Evolutionary conservation across 2,888 invertebrate species (phyloP), one percentile per base, ranked within the genome.

Genomic region (Andricus quercusramuli): DNA sequence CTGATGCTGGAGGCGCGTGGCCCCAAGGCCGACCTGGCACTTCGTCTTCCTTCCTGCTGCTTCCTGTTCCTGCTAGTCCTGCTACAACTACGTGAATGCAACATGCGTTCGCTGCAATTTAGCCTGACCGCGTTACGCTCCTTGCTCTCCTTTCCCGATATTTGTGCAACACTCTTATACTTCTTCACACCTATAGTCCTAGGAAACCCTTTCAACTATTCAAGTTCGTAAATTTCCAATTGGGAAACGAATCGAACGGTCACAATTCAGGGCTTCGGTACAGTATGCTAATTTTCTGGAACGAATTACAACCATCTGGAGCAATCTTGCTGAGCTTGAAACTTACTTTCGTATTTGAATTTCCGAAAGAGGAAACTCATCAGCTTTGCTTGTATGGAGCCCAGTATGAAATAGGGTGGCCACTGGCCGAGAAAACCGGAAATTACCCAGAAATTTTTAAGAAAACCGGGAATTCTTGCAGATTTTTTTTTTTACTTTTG

Each of bases 1-100:
- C 85, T 79, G 83, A 83, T 82, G 85, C 85, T 83, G 78, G 82
- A 86, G 90, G 87, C 91, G 91, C 92, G 92, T 92, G 92, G 89
- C 91, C 83, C 86, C 90, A 91, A 91, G 90, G 91, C 64, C 89
- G 82, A 78, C 47, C 87, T 78, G 81, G 83, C 84, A 83, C 84
- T 85, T 80, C 78, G 83, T 83, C 84, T 81, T 84, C 70, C 67
- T 68, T 77, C 82, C 80, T 78, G 65, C 85, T 78, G 66, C 66
- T 70, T 17, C 47, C 11, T 11, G 37, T 9, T 8, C 8, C 37
- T 37, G 37, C 37, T 37, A 37, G 37, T 37, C 37, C 44, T 44
- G 15, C 44, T 13, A 44, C 25, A 20, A 37, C 80, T 81, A 78
- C 83, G 80, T 79, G 79, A 81, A 85, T 81, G 79, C 79, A 82